Evolutionary conservation across 2,113 vertebrate genomes (phyloP).

Genomic region (Odontophorus gujanensis): DNA sequence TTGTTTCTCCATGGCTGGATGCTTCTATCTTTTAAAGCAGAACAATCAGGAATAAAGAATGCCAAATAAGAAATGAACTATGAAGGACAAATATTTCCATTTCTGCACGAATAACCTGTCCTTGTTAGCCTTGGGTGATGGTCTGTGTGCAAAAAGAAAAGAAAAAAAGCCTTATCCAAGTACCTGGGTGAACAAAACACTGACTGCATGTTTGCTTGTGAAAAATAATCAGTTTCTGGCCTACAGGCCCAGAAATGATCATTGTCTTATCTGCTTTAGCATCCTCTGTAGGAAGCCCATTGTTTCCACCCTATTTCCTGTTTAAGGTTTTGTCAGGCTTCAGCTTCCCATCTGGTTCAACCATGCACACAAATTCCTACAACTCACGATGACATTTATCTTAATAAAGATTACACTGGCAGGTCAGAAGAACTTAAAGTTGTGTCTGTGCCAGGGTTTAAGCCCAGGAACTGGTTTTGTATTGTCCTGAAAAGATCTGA

Average conservation of each 20-base stretch:
- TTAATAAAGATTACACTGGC: background rate
- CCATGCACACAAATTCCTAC: background rate
- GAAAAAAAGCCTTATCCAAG: background rate
- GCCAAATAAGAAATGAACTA: conserved; percentile 67
- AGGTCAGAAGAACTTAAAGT: background rate
- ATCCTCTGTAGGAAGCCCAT: conserved; percentile 33
- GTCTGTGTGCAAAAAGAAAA: background rate
- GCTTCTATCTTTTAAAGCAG: conserved; percentile 64
- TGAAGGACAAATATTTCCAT: conserved; percentile 71
- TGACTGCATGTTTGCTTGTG: conserved; percentile 10
- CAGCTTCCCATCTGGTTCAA: background rate
- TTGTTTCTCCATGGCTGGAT: conserved; percentile 67
- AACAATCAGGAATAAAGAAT: conserved; percentile 61
- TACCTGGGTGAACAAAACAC: conserved; percentile 6
- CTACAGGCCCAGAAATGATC: conserved; percentile 11
- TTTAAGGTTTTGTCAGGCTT: conserved; percentile 55
- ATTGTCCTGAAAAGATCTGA: background rate
- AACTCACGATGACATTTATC: background rate
- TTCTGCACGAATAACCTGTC: conserved; percentile 46
- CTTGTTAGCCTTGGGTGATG: conserved; percentile 20
- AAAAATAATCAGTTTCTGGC: conserved; percentile 23
- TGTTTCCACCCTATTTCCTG: conserved; percentile 42
- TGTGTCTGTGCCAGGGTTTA: background rate
- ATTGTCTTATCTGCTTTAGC: conserved; percentile 54
- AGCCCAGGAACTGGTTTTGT: background rate